Evolutionary conservation across 1,140 invertebrate genomes (phyloP).

Genomic region (Globodera rostochiensis): DNA sequence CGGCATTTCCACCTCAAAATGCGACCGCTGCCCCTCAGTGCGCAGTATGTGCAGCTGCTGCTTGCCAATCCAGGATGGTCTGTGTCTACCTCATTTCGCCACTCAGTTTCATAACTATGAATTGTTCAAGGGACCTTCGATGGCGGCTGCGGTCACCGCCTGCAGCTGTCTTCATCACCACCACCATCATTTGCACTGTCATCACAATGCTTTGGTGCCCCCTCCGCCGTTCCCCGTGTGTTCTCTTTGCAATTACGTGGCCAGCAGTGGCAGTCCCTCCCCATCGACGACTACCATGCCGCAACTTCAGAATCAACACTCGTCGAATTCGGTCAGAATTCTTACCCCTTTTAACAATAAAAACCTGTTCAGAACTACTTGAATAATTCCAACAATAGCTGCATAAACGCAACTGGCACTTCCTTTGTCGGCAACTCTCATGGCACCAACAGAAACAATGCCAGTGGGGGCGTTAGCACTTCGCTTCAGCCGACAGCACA

Average conservation of each 20-base stretch:
- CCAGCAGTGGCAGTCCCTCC: conserved; percentile 3
- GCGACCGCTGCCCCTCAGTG: conserved; percentile 16
- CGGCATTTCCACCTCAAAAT: conserved; percentile 16
- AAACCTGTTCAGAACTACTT: conserved; percentile 3
- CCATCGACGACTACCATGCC: conserved; percentile 13
- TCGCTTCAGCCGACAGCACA: background rate
- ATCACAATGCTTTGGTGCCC: conserved; percentile 10
- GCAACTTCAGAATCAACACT: background rate
- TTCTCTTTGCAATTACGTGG: conserved; percentile 22
- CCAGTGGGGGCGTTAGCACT: background rate
- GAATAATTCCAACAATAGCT: background rate
- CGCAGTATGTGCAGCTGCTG: conserved; percentile 27
- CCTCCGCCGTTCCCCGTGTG: conserved; percentile 14
- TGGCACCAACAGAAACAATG: background rate
- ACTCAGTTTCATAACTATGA: background rate
- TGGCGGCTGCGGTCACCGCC: conserved; percentile 16
- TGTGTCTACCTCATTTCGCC: background rate
- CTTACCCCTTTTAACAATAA: background rate
- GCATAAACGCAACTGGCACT: background rate
- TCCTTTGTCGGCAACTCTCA: background rate
- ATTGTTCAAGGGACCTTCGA: background rate
- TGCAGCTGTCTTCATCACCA: conserved; percentile 32
- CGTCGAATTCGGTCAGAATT: background rate
- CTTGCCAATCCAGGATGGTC: conserved; percentile 31
- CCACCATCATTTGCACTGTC: conserved; percentile 27